Conservation (phyloP, 2,113 vertebrate genomes). For the Barbus barbus region DNA sequence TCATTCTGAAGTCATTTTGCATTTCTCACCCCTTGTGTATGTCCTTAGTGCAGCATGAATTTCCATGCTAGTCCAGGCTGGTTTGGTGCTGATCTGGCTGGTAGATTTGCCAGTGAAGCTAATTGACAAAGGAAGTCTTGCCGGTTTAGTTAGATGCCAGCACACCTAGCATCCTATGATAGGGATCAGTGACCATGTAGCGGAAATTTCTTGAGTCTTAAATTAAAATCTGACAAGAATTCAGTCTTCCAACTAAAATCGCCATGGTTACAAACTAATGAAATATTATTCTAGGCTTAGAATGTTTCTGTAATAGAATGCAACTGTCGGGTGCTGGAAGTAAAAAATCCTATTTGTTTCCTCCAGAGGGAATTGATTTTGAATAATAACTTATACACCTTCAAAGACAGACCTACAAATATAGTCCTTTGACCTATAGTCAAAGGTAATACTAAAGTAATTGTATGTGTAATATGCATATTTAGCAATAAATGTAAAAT, state of each 20-base stretch:
- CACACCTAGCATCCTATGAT: neutral
- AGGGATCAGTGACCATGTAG: neutral
- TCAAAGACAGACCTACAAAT: neutral
- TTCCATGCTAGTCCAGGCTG: slow-evolving; percentile 5
- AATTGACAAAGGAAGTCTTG: neutral
- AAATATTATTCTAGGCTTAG: neutral
- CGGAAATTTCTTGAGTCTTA: neutral
- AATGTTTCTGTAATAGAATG: neutral
- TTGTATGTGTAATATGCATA: no score
- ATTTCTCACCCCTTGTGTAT: slow-evolving; percentile 25
- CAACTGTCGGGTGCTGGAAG: neutral
- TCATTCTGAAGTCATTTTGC: slow-evolving; percentile 31
- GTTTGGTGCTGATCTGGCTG: slow-evolving; percentile 31
- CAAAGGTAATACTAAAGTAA: neutral
- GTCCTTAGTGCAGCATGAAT: slow-evolving; percentile 32
- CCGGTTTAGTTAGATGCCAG: neutral
- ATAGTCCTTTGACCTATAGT: no score
- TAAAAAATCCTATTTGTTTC: neutral
- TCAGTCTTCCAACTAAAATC: neutral
- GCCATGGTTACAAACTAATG: slow-evolving; percentile 11
- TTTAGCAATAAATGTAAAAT: no score
- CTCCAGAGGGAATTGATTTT: neutral
- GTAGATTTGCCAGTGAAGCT: neutral
- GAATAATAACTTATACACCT: neutral
- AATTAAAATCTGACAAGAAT: neutral